Percentiles rank a stretch among this genome's conserved stretches.
Evolutionary conservation across 37 sponge, comb jelly and placozoan species (phyloP).

Genomic region (Corticium candelabrum): DNA sequence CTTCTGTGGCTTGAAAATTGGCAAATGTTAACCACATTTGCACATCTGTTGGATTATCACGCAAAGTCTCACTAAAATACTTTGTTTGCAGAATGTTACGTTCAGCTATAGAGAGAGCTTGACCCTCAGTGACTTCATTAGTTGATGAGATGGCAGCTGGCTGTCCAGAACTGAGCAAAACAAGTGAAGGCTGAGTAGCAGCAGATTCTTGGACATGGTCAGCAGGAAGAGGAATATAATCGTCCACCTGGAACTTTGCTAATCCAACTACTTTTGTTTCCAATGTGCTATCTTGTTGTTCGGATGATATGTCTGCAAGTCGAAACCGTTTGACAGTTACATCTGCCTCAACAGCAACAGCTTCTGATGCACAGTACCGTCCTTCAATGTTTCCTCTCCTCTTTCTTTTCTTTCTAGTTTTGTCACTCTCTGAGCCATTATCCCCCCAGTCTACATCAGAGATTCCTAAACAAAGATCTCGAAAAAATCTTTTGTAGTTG

Average conservation of each 20-base stretch:
- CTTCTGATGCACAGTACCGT: conserved; percentile 25
- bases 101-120: not conserved
- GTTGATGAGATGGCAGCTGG: not conserved
- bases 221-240: not conserved
- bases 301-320: too few relatives aligned
- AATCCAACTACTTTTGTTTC: not conserved
- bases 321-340: conserved; percentile 1
- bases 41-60: not conserved
- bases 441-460: not conserved
- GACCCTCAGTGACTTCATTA: not conserved
- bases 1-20: not conserved
- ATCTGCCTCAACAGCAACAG: not conserved
- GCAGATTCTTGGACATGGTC: not conserved
- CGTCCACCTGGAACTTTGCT: not conserved
- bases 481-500: conserved; percentile 32
- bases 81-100: not conserved
- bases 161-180: too few relatives aligned
- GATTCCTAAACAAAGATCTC: conserved; percentile 28
- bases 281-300: too few relatives aligned
- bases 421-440: not conserved
- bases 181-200: too few relatives aligned
- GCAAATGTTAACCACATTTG: not conserved
- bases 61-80: not conserved
- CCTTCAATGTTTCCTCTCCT: conserved; percentile 20
- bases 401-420: not conserved